A percentile compares a stretch with the other conserved stretches of the same genome.
Conservation (phyloP, 2,113 vertebrate species). For the Chloroceryle aenea region DNA sequence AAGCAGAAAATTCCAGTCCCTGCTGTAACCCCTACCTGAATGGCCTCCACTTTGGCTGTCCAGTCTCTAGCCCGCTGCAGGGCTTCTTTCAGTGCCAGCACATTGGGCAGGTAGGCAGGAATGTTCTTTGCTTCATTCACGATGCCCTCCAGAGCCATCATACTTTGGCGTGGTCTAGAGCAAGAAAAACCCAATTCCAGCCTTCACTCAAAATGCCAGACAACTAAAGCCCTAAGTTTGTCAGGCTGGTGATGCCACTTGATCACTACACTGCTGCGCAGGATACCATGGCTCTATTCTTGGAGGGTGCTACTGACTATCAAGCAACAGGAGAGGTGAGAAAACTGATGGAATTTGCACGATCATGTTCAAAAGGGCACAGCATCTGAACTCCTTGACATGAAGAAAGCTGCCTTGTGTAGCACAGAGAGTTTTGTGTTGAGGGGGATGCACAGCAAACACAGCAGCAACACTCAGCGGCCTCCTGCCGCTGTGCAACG, state of each 20-base stretch:
- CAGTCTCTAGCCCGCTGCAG: slow-evolving; percentile 95
- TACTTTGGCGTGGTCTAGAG: slow-evolving; percentile 90
- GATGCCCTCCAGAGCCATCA: slow-evolving; percentile 91
- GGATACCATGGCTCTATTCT: not conserved
- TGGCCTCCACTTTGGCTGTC: slow-evolving; percentile 92
- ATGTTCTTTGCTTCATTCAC: slow-evolving; percentile 95
- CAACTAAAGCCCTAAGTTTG: not conserved
- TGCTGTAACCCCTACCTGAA: slow-evolving; percentile 83
- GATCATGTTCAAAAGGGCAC: not conserved
- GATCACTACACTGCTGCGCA: not conserved
- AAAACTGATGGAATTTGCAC: not conserved
- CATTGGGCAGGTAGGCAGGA: slow-evolving; percentile 94
- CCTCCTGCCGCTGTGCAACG: not conserved
- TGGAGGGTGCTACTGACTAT: not conserved
- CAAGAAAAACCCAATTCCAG: slow-evolving; percentile 22
- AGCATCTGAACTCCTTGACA: not conserved
- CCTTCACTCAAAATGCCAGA: not conserved
- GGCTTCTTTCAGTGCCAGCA: slow-evolving; percentile 91
- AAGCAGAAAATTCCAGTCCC: not conserved
- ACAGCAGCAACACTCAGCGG: not conserved
- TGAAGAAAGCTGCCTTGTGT: not conserved
- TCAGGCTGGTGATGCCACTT: not conserved
- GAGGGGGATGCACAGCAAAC: not conserved
- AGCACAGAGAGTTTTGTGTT: not conserved
- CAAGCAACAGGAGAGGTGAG: not conserved